Evolutionary conservation across 2,797 vertebrate species (phyloP).

Genomic region (Columba guinea): DNA sequence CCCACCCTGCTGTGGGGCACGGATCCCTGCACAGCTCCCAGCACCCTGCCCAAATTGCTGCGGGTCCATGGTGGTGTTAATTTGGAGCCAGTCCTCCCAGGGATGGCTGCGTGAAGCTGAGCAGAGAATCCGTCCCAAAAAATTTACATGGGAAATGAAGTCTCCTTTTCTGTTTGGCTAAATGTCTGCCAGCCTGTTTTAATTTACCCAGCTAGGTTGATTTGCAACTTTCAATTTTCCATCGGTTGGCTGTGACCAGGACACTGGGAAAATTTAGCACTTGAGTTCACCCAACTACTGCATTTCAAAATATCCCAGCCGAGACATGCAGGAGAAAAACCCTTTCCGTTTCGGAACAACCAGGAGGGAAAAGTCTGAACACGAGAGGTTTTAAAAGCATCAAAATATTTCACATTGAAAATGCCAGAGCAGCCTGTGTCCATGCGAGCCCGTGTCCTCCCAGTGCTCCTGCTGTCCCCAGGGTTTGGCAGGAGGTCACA

Average conservation of each 20-base stretch:
- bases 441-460: neutral
- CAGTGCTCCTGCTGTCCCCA: fast-evolving
- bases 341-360: conserved; percentile 68
- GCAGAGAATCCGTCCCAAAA: conserved; percentile 22
- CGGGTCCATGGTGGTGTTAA: fast-evolving
- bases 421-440: neutral
- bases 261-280: conserved; percentile 67
- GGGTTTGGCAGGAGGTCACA: neutral
- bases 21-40: neutral
- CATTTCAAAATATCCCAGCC: conserved; percentile 68
- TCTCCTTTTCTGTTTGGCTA: conserved; percentile 73
- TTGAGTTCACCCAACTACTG: conserved; percentile 62
- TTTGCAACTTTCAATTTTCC: conserved; percentile 70
- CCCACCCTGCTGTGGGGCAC: fast-evolving
- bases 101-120: conserved; percentile 12
- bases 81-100: neutral
- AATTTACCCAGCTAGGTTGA: conserved; percentile 66
- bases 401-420: conserved; percentile 41
- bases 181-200: conserved; percentile 67
- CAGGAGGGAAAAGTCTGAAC: conserved; percentile 65
- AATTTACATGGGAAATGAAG: conserved; percentile 70
- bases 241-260: conserved; percentile 65
- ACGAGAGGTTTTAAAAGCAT: conserved; percentile 62
- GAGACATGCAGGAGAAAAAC: conserved; percentile 66
- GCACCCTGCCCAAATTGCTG: neutral